Percentiles rank a stretch among this genome's conserved stretches.
Evolutionary conservation across 2,797 vertebrate genomes (phyloP).

Genomic region (Halcyon badia): DNA sequence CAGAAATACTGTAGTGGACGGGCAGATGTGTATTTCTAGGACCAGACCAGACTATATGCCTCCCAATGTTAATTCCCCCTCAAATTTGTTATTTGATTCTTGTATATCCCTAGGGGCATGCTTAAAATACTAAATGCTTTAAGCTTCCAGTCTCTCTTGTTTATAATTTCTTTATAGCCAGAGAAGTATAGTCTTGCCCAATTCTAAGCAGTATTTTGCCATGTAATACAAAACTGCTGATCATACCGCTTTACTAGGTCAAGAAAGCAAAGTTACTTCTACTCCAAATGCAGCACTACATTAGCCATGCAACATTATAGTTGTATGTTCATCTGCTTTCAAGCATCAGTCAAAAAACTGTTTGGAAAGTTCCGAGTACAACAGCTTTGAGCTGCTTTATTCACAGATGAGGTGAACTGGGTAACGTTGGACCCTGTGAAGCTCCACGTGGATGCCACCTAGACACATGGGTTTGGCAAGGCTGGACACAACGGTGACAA

Average conservation of each 20-base stretch:
- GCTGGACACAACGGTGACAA: neutral
- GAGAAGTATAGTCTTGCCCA: neutral
- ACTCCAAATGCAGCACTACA: neutral
- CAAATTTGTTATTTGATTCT: neutral
- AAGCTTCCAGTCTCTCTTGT: neutral
- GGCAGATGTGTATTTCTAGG: neutral
- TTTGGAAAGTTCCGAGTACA: neutral
- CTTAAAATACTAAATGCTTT: neutral
- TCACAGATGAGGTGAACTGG: neutral
- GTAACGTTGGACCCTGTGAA: neutral
- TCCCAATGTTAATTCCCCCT: neutral
- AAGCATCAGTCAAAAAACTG: neutral
- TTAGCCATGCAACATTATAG: neutral
- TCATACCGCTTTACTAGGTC: neutral
- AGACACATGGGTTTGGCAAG: accelerated
- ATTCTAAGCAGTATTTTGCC: neutral
- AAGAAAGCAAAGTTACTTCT: neutral
- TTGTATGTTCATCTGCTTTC: neutral
- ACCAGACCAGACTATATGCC: neutral
- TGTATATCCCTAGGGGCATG: neutral
- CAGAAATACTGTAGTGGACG: neutral
- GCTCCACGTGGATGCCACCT: neutral
- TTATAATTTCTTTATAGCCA: neutral
- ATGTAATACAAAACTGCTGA: neutral
- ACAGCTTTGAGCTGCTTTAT: neutral